These are phyloP conservation scores for Escarpia spicata DNA, from an alignment of 2,888 invertebrate genomes.

Conservation along the genomic window DNA sequence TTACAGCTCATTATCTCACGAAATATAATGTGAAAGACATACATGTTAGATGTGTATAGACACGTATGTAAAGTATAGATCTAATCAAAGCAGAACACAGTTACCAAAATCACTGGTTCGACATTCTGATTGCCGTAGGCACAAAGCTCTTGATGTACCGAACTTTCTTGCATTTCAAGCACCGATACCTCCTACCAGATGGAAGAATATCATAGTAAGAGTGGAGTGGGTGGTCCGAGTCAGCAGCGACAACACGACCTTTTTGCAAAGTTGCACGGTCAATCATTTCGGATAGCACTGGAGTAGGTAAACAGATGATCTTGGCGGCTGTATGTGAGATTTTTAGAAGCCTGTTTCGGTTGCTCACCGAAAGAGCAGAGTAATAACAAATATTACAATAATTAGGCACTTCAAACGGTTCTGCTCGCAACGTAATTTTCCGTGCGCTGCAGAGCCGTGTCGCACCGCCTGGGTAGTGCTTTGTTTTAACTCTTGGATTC, in stretches of 20 bases:
- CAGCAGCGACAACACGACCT: background rate
- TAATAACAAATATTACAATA: background rate
- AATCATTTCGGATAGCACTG: constrained; percentile 7
- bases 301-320: background rate
- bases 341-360: constrained; percentile 17
- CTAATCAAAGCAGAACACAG: too few species aligned
- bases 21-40: too few species aligned
- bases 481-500: too few species aligned
- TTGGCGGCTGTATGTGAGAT: background rate
- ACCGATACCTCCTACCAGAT: background rate
- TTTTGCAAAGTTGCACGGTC: background rate
- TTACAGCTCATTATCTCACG: too few species aligned
- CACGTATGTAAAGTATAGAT: background rate
- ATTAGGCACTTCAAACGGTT: too few species aligned
- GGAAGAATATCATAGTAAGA: background rate
- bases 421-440: too few species aligned
- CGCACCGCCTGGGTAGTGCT: too few species aligned
- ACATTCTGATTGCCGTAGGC: background rate
- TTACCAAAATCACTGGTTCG: too few species aligned
- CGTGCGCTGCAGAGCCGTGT: too few species aligned
- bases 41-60: too few species aligned
- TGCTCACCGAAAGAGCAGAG: background rate
- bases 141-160: background rate
- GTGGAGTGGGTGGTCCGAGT: background rate
- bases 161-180: background rate